phyloP scores from a whole-genome alignment of 1,140 invertebrate species.

The Drosophila paulistorum region DNA sequence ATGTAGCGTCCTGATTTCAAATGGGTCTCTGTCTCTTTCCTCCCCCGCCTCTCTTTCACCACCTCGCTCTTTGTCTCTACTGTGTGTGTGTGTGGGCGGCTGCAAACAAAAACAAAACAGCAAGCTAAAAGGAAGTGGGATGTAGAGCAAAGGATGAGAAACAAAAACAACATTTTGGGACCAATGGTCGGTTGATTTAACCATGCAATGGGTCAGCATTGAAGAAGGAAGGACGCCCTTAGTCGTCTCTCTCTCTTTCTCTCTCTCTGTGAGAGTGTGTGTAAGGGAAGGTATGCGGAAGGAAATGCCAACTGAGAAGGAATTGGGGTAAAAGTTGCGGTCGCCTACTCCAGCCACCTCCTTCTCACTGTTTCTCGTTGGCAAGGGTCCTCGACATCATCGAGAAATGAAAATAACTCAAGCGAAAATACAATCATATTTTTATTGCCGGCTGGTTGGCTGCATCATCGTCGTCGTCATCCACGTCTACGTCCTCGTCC shows the following conservation, averaged over 20 bases:
- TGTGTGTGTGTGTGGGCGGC: conserved; percentile 39
- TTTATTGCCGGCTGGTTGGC: conserved; percentile 80
- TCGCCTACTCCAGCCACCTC: conserved; percentile 23
- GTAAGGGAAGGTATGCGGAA: conserved; percentile 33
- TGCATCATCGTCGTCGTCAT: conserved; percentile 42
- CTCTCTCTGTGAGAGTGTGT: background rate
- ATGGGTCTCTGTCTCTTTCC: conserved; percentile 39
- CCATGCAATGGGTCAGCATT: conserved; percentile 69
- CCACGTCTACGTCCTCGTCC: conserved; percentile 19
- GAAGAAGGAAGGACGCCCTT: conserved; percentile 20
- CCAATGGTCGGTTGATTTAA: conserved; percentile 74
- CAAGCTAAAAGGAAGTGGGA: conserved; percentile 57
- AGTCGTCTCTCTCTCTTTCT: too few relatives aligned
- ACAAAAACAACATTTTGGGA: conserved; percentile 40
- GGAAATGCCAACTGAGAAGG: conserved; percentile 35
- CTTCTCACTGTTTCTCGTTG: background rate
- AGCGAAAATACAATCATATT: conserved; percentile 81
- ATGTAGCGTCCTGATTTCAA: conserved; percentile 77
- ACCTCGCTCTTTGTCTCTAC: background rate
- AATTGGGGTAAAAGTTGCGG: conserved; percentile 52
- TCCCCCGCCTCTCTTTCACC: background rate
- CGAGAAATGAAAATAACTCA: conserved; percentile 81
- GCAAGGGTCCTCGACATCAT: conserved; percentile 71
- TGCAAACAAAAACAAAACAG: conserved; percentile 52
- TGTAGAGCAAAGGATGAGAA: conserved; percentile 37